A percentile compares a stretch with the other conserved stretches of the same genome.
Evolutionary conservation across 2,113 vertebrate genomes (phyloP).

Genomic region (Myrmophylax atrothorax): DNA sequence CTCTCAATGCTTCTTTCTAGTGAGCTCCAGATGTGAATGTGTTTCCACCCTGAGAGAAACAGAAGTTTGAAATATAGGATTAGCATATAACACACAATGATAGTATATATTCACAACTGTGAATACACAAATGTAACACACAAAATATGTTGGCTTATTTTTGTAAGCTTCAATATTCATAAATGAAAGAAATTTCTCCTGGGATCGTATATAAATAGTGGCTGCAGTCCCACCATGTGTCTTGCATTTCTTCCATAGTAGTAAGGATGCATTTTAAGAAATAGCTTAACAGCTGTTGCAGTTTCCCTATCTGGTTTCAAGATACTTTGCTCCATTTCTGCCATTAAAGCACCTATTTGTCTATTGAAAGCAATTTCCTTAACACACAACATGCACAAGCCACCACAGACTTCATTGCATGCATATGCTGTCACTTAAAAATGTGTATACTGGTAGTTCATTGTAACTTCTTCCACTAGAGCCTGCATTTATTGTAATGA

Average conservation of each 20-base stretch:
- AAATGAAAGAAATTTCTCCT: conserved; percentile 7
- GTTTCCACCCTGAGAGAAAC: neutral
- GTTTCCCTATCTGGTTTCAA: conserved; percentile 51
- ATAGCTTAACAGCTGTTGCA: conserved; percentile 59
- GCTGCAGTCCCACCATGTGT: conserved; percentile 53
- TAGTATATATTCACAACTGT: neutral
- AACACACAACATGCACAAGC: neutral
- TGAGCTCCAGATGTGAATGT: neutral
- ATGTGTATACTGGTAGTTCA: neutral
- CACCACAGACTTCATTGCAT: neutral
- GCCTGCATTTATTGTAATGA: neutral
- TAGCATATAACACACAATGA: neutral
- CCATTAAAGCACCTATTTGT: conserved; percentile 40
- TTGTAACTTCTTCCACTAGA: neutral
- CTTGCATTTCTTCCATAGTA: conserved; percentile 53
- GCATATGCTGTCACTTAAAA: conserved; percentile 39
- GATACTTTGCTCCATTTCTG: conserved; percentile 47
- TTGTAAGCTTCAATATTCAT: conserved; percentile 21
- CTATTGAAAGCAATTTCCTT: conserved; percentile 32
- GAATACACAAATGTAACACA: neutral
- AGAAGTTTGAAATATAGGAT: neutral
- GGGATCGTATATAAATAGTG: conserved; percentile 61
- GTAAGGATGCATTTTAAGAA: conserved; percentile 59
- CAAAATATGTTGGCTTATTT: neutral
- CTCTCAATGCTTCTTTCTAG: neutral